These are phyloP conservation scores for Patiria pectinifera DNA, from an alignment of 53 echinoderm and acorn worm species.

Conservation along the genomic window DNA sequence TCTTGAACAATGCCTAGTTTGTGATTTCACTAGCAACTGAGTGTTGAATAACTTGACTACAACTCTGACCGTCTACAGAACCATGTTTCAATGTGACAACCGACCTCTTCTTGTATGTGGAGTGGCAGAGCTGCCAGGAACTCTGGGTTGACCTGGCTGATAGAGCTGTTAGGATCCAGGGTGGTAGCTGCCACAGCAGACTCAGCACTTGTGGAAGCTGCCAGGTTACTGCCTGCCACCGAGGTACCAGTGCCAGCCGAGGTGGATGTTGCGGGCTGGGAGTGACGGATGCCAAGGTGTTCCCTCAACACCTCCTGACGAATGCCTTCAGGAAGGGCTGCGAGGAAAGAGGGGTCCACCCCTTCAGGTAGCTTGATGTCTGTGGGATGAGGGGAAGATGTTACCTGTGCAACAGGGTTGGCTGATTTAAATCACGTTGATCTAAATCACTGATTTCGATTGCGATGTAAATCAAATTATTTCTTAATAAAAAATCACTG, in stretches of 20 bases:
- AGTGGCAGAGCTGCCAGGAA: conserved; percentile 97
- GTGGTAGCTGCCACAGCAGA: conserved; percentile 14
- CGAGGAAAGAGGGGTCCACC: conserved; percentile 97
- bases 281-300: conserved; percentile 87
- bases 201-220: conserved; percentile 54
- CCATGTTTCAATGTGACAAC: not conserved
- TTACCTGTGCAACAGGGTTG: no score
- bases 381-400: not conserved
- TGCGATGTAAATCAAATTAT: no score
- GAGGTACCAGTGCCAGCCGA: conserved; percentile 34
- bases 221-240: conserved; percentile 2
- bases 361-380: conserved; percentile 85
- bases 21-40: no score
- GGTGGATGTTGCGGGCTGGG: conserved; percentile 57
- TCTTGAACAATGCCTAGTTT: no score
- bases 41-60: no score
- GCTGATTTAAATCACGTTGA: no score
- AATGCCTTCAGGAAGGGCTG: conserved; percentile 94
- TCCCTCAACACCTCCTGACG: conserved; percentile 92
- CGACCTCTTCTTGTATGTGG: conserved; percentile 98
- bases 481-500: no score
- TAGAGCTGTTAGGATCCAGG: conserved; percentile 49
- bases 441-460: no score
- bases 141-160: conserved; percentile 94
- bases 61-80: not conserved